phyloP scores from a whole-genome alignment of 1,140 invertebrate genomes.

The Agraylea sexmaculata region DNA sequence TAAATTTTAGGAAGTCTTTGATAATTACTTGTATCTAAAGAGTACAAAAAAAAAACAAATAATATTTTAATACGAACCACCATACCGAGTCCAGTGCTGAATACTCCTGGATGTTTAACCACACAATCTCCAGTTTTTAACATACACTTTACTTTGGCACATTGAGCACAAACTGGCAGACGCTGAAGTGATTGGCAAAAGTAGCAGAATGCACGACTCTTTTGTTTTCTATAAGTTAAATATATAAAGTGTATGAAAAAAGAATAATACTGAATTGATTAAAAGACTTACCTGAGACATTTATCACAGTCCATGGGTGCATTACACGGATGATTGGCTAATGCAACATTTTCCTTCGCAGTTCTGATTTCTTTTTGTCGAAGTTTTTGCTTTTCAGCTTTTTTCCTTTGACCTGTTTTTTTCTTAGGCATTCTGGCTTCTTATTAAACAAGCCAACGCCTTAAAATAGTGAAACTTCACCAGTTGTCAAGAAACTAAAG shows the following conservation, averaged over 20 bases:
- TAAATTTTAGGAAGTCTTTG: no score
- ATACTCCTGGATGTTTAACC: slow-evolving; percentile 77
- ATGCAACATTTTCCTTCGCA: slow-evolving; percentile 57
- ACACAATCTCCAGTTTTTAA: slow-evolving; percentile 90
- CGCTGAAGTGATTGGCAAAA: slow-evolving; percentile 83
- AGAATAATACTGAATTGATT: no score
- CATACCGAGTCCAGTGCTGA: slow-evolving; percentile 81
- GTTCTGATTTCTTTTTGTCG: slow-evolving; percentile 84
- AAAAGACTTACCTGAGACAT: slow-evolving; percentile 52
- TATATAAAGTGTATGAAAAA: slow-evolving; percentile 16
- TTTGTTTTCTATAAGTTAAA: slow-evolving; percentile 64
- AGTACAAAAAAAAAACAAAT: slow-evolving; percentile 8
- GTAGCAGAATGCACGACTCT: slow-evolving; percentile 91
- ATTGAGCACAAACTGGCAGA: slow-evolving; percentile 82
- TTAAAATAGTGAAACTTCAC: no score
- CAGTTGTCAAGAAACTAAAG: no score
- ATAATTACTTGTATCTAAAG: no score
- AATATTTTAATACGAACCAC: slow-evolving; percentile 46
- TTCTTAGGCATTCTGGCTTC: slow-evolving; percentile 98
- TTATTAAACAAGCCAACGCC: no score
- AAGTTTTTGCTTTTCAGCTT: slow-evolving; percentile 87
- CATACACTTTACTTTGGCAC: slow-evolving; percentile 91
- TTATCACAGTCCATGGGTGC: slow-evolving; percentile 72
- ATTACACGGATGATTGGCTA: slow-evolving; percentile 83
- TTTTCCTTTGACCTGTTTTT: slow-evolving; percentile 93